Evolutionary conservation across 2,797 vertebrate species (phyloP).

Genomic region (Miopithecus talapoin): DNA sequence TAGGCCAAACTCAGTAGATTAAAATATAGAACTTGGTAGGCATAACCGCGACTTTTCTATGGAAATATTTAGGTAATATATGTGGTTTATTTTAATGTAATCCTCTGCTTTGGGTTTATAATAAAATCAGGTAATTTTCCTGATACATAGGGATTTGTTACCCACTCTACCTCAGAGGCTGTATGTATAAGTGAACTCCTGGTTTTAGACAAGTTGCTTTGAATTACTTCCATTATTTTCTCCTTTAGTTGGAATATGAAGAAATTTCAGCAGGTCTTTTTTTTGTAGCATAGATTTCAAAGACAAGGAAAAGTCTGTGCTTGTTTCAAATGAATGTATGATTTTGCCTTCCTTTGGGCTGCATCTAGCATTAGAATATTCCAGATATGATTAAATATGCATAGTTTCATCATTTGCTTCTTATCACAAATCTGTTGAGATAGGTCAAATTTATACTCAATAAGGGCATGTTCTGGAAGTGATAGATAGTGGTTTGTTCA

Average conservation of each 20-base stretch:
- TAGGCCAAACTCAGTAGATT: conserved; percentile 60
- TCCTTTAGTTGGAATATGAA: neutral
- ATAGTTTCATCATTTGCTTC: no score
- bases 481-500: no score
- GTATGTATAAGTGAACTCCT: neutral
- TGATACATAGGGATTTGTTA: conserved; percentile 42
- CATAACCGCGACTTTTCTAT: conserved; percentile 50
- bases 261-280: neutral
- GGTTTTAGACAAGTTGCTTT: conserved; percentile 9
- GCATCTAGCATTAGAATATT: no score
- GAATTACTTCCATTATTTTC: neutral
- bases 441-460: no score
- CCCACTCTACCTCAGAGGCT: neutral
- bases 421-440: no score
- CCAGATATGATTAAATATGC: no score
- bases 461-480: no score
- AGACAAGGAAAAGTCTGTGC: neutral
- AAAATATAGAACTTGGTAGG: conserved; percentile 68
- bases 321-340: neutral
- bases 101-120: conserved; percentile 65
- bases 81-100: conserved; percentile 59
- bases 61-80: conserved; percentile 64
- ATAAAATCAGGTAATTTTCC: conserved; percentile 61
- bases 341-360: no score
- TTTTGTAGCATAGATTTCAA: neutral